Base-by-base conservation (phyloP, 2,797 vertebrate genomes). In the Leptatherina wallacei region DNA sequence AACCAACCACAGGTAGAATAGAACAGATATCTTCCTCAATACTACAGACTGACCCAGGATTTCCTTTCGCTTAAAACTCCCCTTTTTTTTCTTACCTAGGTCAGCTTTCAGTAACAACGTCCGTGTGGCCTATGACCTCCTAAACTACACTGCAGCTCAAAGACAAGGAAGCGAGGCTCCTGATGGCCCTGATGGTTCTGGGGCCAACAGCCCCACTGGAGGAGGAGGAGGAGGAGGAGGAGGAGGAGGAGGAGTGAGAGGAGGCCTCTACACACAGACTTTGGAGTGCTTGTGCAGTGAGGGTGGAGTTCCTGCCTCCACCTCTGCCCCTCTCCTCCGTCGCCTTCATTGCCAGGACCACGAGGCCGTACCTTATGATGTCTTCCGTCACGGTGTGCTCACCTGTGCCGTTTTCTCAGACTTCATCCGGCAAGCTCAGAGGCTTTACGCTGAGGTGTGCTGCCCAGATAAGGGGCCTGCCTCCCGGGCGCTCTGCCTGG, bases 91-190 rank as follows among this genome's bases (percentile, higher is more conserved):
- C 56, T 69, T 54, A 16, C 3, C 84, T 91, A 98, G 97, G 89
- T 95, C 96, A 1, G 97, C 97, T 57, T 99, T 98, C 85, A 96
- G 95, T 92, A 98, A 95, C 92, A 98, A 98, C 0, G 90, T 96
- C 4, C 90, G 93, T 0, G 89, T 96, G 56, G 96, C 98, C 6
- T 98, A 96, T 0, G 96, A 98, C 77, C 95, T 96, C 71, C 88
- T 98, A 73, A 95, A 95, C 1, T 86, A 94, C 22, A 79, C 90
- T 0, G 93, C 75, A 78, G 86, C 87, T 83, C 88, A 80, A 54
- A 85, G 61, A 67, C 88, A 0, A 85, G 88, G 4, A 75, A 92
- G 30, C 73, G 93, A 12, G 90, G 51, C 18, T 27, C 71, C 63
- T 4, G 85, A 87, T 8, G 83, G 65, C 32, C 49, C 83, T 0